Conservation (phyloP, 2,113 vertebrate species). For the Trichomycterus rosablanca region DNA sequence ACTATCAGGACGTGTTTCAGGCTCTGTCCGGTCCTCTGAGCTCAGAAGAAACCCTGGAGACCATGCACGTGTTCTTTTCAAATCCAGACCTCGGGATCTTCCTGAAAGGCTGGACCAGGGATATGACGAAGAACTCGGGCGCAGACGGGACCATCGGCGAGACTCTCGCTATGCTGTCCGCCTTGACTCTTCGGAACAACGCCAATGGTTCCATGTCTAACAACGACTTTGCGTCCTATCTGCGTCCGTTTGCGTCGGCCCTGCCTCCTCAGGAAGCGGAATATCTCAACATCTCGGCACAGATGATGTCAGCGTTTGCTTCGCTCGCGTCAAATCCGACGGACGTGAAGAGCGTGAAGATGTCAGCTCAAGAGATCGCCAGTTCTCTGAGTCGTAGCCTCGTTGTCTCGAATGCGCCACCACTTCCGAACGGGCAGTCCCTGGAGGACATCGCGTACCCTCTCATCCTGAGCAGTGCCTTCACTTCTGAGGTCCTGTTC, state of each 20-base stretch:
- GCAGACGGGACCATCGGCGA: slow-evolving; percentile 53
- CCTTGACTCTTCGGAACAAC: slow-evolving; percentile 49
- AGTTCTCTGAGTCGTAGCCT: slow-evolving; percentile 32
- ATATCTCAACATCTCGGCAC: slow-evolving; percentile 44
- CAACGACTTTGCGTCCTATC: slow-evolving; percentile 26
- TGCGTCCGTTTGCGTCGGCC: slow-evolving; percentile 22
- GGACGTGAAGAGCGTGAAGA: slow-evolving; percentile 30
- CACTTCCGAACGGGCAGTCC: slow-evolving; percentile 26
- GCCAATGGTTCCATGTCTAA: slow-evolving; percentile 46
- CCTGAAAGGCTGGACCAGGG: slow-evolving; percentile 50
- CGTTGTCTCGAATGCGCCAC: background rate
- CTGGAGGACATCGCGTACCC: slow-evolving; percentile 20
- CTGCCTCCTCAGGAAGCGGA: slow-evolving; percentile 31
- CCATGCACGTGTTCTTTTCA: slow-evolving; percentile 55
- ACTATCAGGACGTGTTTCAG: slow-evolving; percentile 57
- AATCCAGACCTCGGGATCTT: slow-evolving; percentile 59
- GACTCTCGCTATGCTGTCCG: slow-evolving; percentile 51
- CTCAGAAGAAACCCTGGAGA: slow-evolving; percentile 56
- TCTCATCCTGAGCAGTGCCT: slow-evolving; percentile 38
- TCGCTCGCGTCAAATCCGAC: slow-evolving; percentile 33
- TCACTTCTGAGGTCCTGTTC: slow-evolving; percentile 39
- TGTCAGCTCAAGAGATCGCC: slow-evolving; percentile 32
- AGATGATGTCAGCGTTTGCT: slow-evolving; percentile 41
- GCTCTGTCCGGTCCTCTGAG: slow-evolving; percentile 46
- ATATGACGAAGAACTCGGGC: slow-evolving; percentile 45